Base-by-base conservation (phyloP, 2,888 invertebrate species). In the Oscheius sp. region DNA sequence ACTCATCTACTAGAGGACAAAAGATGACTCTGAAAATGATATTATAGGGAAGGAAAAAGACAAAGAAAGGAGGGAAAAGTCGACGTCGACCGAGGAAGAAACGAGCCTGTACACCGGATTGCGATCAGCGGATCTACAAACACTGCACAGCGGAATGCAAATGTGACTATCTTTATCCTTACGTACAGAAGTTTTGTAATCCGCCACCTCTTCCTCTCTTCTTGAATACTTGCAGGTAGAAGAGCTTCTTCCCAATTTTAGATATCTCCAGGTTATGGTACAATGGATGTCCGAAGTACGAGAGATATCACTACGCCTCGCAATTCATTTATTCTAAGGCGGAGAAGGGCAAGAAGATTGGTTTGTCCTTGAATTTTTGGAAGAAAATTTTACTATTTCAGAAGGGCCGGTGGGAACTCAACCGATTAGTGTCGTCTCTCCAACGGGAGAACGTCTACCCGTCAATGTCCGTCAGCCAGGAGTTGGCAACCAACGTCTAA, bases 291-390 rank as follows among this genome's bases (percentile, higher is more conserved):
- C 85, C 84, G 29, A 85, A 85, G 46, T 85, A 85, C 76, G 80
- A 82, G 55, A 77, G 75, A 27, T 85, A 84, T 72, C 82, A 85
- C 64, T 85, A 85, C 64, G 82, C 85, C 21, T 85, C 85, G 1
- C 85, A 85, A 61, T 85, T 84, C 73, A 74, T 85, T 69, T 85
- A 85, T 73, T 83, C 83, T 16, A 84, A 84, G 58, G 85, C 85
- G 3, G 85, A 85, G 49, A 85, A 85, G 68, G 85, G 85, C 69
- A 85, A 85, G 77, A 78, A 77, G 13, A 59, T 85, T 61, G 76
- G 79, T 79, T 13, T 35, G 74, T 61, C n/a, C n/a, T n/a, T 35
- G 35, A 6, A 35, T 35, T 35, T 35, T 12, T 61, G 29, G 21
- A 0, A 61, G n/a, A 61, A 2, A n/a, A 2, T 7, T 25, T 21